Base-by-base conservation (phyloP, 35 echinoderm and acorn worm genomes). In the Lytechinus pictus region DNA sequence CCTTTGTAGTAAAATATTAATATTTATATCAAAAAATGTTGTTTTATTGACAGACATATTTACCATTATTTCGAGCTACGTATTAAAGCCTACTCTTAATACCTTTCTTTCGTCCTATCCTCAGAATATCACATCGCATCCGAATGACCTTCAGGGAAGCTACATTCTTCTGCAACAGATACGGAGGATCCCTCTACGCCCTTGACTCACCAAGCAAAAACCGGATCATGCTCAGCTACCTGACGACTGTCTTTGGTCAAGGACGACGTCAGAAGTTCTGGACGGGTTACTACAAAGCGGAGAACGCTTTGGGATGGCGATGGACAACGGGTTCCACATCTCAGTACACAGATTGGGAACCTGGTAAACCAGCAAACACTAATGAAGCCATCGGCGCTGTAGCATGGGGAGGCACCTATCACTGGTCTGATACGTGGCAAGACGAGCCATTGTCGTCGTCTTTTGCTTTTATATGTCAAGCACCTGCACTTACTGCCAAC, bases 151-250 rank as follows among this genome's bases (percentile, higher is more conserved):
- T 93, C 53, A 29, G n/a, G 6, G 53, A 93, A 57, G 92, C 92
- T 19, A 54, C 52, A 27, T 93, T 93, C 55, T 93, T 93, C n/a
- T 93, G 92, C 54, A 27, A 27, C n/a, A 54, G 92, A 6, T 93
- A 93, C n/a, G 92, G 92, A 9, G 92, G 92, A 14, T 55, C 53
- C 54, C 92, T 93, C 53, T 93, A 93, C 92, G 92, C 92, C 11
- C 92, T 93, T 9, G 92, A 93, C 92, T 93, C 92, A 27, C 92
- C 92, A 24, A 54, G 54, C 16, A 93, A 93, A 57, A 93, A 93
- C 92, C 52, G 55, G 10, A 93, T 93, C 52, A 93, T 93, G 92
- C 92, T 93, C 27, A 93, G 92, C 53, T 93, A 93, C 55, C 92
- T 93, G 52, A 93, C 92, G 53, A 93, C 92, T 4, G 54, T 93